Base-by-base conservation (phyloP, 2,113 vertebrate species). In the Cacatua alba region DNA sequence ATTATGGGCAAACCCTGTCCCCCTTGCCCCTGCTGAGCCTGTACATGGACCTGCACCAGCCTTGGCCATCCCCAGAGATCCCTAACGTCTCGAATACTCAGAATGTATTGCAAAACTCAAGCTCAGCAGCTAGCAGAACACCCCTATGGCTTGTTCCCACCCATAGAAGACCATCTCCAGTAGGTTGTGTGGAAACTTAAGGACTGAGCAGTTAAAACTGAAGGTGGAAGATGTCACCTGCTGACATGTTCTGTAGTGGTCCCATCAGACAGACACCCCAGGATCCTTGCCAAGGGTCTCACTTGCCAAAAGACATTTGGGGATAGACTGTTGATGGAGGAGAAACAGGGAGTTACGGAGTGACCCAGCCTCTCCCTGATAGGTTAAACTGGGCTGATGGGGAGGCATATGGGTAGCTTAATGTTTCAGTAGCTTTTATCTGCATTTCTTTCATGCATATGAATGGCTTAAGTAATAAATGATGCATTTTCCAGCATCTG, bases 261-360 rank as follows among this genome's bases (percentile, higher is more conserved):
- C 29, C 55, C 1, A 1, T 23, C 44, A 43, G 31, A 17, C 28
- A 29, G 76, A 33, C 0, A 1, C 26, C 33, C 3, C 1, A 44
- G 15, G 44, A 18, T 17, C 39, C 28, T 46, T n/a, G 8, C 46
- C 19, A 11, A 57, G 53, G 52, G 52, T 24, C 37, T 75, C 26
- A 4, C 37, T 59, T 28, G 6, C 19, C 0, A 2, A 21, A 52
- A n/a, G n/a, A 13, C 29, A 13, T 13, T 4, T 11, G 5, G 60
- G 41, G 29, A 29, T 28, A 4, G 20, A 10, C 29, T 57, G 24
- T 24, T 80, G 41, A 29, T 25, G 59, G 10, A 33, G 21, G 18
- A 75, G 44, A n/a, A 41, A 29, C 8, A 17, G 52, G 23, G 37
- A 52, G 6, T 44, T 26, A 23, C 1, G 26, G 24, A 55, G n/a